Percentiles rank a stretch among this genome's conserved stretches.
phyloP scores from a whole-genome alignment of 2,113 vertebrate species.

The Melierax canorus region DNA sequence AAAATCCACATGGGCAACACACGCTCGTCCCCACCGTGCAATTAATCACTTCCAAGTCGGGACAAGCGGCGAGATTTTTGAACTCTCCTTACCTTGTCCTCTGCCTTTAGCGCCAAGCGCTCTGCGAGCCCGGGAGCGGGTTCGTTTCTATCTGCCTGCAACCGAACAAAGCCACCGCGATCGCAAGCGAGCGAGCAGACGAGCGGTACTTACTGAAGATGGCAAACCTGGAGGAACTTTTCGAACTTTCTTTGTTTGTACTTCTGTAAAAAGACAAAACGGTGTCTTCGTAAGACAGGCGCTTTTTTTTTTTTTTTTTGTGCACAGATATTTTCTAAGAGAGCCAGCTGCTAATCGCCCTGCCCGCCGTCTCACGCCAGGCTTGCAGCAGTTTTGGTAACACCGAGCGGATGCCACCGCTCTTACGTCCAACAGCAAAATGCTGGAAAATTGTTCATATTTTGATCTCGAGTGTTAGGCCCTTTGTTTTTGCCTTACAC shows the following conservation, averaged over 20 bases:
- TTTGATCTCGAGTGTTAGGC: not conserved
- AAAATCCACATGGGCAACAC: not conserved
- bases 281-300: not conserved
- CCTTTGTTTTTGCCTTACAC: not conserved
- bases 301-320: not conserved
- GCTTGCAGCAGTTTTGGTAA: not conserved
- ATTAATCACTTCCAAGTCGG: not conserved
- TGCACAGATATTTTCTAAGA: not conserved
- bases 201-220: conserved; percentile 88
- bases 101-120: not conserved
- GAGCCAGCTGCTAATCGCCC: not conserved
- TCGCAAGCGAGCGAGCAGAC: not conserved
- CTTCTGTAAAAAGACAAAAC: conserved; percentile 76
- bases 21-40: not conserved
- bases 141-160: not conserved
- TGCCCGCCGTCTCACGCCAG: not conserved
- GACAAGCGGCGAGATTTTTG: not conserved
- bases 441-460: not conserved
- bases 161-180: not conserved
- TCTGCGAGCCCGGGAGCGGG: not conserved
- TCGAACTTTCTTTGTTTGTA: conserved; percentile 94
- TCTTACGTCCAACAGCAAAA: not conserved
- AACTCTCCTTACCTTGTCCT: not conserved
- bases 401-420: not conserved
- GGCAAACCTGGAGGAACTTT: conserved; percentile 96